Evolutionary conservation across 2,888 invertebrate species (phyloP).

Genomic region (Sipunculus nudus): DNA sequence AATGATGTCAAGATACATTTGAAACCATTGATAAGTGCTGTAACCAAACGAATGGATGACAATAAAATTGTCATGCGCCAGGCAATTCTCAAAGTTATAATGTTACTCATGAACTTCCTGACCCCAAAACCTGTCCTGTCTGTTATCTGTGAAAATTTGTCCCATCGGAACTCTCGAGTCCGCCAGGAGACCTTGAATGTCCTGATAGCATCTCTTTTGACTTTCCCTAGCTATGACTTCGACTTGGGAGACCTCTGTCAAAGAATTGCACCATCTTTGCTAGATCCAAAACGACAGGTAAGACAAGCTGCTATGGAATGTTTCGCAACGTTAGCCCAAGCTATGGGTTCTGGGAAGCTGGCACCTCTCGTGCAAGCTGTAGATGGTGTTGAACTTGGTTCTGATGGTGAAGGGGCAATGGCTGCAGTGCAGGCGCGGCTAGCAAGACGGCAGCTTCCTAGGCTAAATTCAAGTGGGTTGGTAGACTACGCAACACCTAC

Average conservation of each 20-base stretch:
- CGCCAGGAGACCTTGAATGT: slow-evolving; percentile 81
- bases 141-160: slow-evolving; percentile 69
- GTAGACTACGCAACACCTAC: slow-evolving; percentile 80
- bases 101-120: slow-evolving; percentile 69
- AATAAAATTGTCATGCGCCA: slow-evolving; percentile 69
- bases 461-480: slow-evolving; percentile 76
- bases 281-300: slow-evolving; percentile 78
- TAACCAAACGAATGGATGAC: slow-evolving; percentile 69
- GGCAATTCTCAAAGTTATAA: slow-evolving; percentile 68
- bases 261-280: slow-evolving; percentile 67
- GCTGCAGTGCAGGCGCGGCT: slow-evolving; percentile 80
- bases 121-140: slow-evolving; percentile 70
- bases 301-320: slow-evolving; percentile 83
- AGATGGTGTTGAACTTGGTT: slow-evolving; percentile 65
- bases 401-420: slow-evolving; percentile 67
- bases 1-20: slow-evolving; percentile 66
- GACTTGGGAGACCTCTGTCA: slow-evolving; percentile 69
- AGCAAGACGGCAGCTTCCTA: slow-evolving; percentile 78
- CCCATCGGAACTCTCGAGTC: slow-evolving; percentile 70
- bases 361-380: slow-evolving; percentile 71
- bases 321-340: slow-evolving; percentile 80
- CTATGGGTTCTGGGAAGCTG: slow-evolving; percentile 71
- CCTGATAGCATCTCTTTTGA: slow-evolving; percentile 79
- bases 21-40: slow-evolving; percentile 67
- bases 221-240: slow-evolving; percentile 81